These are phyloP conservation scores for Diceros bicornis DNA, from an alignment of 2,797 vertebrate species.

Conservation along the genomic window DNA sequence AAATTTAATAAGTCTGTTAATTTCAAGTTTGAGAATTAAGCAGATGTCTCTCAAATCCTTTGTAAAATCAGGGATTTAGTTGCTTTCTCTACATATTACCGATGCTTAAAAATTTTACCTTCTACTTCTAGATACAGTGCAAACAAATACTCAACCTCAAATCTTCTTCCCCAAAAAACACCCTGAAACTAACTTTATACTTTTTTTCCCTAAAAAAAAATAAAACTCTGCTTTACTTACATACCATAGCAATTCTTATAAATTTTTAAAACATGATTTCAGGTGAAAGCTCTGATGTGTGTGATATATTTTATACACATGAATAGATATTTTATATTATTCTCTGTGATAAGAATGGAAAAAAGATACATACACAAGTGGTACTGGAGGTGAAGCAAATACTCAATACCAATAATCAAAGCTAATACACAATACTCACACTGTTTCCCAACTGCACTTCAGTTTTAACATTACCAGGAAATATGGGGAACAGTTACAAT, in stretches of 20 bases:
- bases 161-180: neutral
- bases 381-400: neutral
- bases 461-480: constrained; percentile 5
- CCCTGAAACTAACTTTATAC: neutral
- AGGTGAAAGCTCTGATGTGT: neutral
- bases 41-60: neutral
- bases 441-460: neutral
- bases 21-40: constrained; percentile 39
- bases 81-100: constrained; percentile 43
- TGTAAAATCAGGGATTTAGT: constrained; percentile 8
- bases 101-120: constrained; percentile 27
- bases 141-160: constrained; percentile 6
- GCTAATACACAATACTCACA: neutral
- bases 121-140: constrained; percentile 33
- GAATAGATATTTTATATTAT: neutral
- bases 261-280: constrained; percentile 15
- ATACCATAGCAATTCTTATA: neutral
- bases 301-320: neutral
- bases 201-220: neutral
- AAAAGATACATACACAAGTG: neutral
- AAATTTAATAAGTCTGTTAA: neutral
- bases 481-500: neutral
- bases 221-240: neutral
- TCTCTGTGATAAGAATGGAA: neutral
- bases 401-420: neutral